phyloP scores from a whole-genome alignment of 2,888 invertebrate genomes.

The Chydorus sphaericus region DNA sequence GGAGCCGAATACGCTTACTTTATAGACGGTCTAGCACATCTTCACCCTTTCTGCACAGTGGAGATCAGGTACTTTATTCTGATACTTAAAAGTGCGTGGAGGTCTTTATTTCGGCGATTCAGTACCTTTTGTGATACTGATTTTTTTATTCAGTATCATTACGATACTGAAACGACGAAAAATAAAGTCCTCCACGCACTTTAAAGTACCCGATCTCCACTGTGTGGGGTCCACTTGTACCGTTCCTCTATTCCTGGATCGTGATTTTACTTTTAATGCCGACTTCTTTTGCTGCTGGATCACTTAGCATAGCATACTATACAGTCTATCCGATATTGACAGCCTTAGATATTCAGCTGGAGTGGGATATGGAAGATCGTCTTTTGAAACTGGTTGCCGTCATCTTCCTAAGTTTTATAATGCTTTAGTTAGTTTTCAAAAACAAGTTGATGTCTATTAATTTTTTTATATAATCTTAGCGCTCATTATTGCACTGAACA shows the following conservation, averaged over 20 bases:
- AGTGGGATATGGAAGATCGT: slow-evolving; percentile 18
- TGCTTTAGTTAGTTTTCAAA: not conserved
- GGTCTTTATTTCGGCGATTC: too few species aligned
- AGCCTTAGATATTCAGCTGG: slow-evolving; percentile 16
- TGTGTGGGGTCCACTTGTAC: too few species aligned
- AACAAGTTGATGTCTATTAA: not conserved
- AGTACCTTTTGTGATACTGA: too few species aligned
- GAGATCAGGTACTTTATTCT: too few species aligned
- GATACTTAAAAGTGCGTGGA: too few species aligned
- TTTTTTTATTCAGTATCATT: too few species aligned
- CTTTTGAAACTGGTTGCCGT: slow-evolving; percentile 21
- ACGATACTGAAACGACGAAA: too few species aligned
- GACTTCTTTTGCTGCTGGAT: slow-evolving; percentile 71
- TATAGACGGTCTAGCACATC: slow-evolving; percentile 63
- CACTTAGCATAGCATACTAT: slow-evolving; percentile 76
- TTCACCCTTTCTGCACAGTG: slow-evolving; percentile 39
- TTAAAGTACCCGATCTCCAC: too few species aligned
- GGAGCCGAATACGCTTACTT: slow-evolving; percentile 91
- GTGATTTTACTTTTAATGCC: too few species aligned
- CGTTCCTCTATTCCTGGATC: too few species aligned
- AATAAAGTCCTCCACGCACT: too few species aligned
- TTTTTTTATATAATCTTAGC: not conserved
- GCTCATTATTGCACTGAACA: slow-evolving; percentile 4
- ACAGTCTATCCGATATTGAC: slow-evolving; percentile 72
- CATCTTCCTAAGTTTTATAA: slow-evolving; percentile 21